Base-by-base conservation (phyloP, 2,888 invertebrate genomes). In the Hylaea fasciaria region DNA sequence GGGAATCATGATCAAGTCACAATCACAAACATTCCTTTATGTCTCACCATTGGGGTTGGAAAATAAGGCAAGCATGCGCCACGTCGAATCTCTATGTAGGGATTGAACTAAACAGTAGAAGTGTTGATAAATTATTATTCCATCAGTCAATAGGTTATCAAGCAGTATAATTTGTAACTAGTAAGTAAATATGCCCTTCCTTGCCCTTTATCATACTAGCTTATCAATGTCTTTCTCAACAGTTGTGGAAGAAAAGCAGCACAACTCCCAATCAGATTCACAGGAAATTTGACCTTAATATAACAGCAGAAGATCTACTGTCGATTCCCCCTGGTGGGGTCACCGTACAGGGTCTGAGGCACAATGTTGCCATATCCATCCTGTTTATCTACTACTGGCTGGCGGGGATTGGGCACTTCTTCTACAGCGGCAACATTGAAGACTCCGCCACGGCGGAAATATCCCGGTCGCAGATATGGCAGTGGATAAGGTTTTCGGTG, bases 401-500 rank as follows among this genome's bases (percentile, higher is more conserved):
- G 63, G 92, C 91, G 1, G 95, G 95, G 0, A 89, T 91, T 29
- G 96, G 96, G 0, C 95, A 95, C 74, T 95, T 95, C 80, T 92
- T 93, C 71, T 93, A 94, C 62, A 93, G 92, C 64, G 94, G 94
- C 11, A 91, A 93, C 22, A 93, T 95, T 28, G 96, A 96, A 78
- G 96, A 96, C 78, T 95, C 95, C 0, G 95, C 96, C 4, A 96
- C 96, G 0, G 95, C 95, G 0, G 96, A 96, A 82, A 96, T 96
- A 75, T 95, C 95, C 0, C 89, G 95, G 52, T 94, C 93, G 28
- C 95, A 95, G 83, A 92, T 96, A 57, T 95, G 95, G 95, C 95
- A 96, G 80, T 96, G 95, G 95, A 93, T 95, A 59, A 86, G 94
- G 58, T 95, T 95, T 76, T 82, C 91, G 71, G 94, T 94, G 75